Evolutionary conservation across 2,888 invertebrate genomes (phyloP), one percentile per base, ranked within the genome.

Genomic region (Drosophila prolongata): DNA sequence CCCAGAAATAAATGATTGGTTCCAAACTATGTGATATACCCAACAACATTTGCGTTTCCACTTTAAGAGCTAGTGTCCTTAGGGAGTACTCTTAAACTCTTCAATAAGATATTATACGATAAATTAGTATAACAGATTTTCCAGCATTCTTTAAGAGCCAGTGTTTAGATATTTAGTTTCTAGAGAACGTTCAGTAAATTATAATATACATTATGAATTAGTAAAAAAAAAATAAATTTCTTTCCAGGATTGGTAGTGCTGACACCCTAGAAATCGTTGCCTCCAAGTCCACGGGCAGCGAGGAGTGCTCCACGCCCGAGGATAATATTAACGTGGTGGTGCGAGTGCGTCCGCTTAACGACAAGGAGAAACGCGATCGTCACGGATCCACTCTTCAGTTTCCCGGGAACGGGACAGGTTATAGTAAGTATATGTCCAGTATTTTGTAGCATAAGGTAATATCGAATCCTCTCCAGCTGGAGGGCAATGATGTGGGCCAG

Each of bases 311-410:
- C 16, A 92, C 92, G 24, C 92, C 92, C 30, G 96, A 96, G 87
- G 97, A 97, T 90, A 97, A 97, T 89, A 97, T 97, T 86, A 97
- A 97, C 91, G 98, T 98, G 10, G 97, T 97, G 35, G 95, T 98
- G 75, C 87, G 98, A 91, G 97, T 98, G 0, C 94, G 98, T 16
- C 98, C 98, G 0, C 92, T 97, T 1, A 96, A 94, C 90, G 94
- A 94, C 1, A 96, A 95, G 89, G 98, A 98, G 92, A 93, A 94
- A 19, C 94, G 95, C 67, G 92, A 94, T 24, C 94, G 94, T 13
- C 96, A 97, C 86, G 94, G 94, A 4, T 93, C 94, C 77, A 94
- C 96, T 53, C 93, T 96, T 44, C 95, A 96, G 89, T 98, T 97
- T 92, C 97, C 98, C 0, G 98, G 98, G 49, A 96, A 96, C 89